Evolutionary conservation across 1,140 invertebrate genomes (phyloP).

Genomic region (Eurosta solidaginis): DNA sequence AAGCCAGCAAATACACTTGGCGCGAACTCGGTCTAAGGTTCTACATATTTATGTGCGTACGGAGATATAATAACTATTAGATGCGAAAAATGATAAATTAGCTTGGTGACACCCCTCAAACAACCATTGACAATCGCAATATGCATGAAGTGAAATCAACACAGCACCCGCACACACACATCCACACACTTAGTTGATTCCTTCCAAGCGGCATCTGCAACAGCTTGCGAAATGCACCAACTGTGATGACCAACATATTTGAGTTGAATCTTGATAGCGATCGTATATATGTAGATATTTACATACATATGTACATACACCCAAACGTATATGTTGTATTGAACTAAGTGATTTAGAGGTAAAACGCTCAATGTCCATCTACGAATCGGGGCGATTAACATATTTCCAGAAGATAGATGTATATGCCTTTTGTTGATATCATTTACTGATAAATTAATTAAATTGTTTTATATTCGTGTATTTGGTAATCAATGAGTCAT

Average conservation of each 20-base stretch:
- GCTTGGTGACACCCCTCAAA: slow-evolving; percentile 34
- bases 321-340: too few species aligned
- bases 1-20: slow-evolving; percentile 26
- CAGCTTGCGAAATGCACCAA: slow-evolving; percentile 13
- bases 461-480: neutral
- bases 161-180: neutral
- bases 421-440: neutral
- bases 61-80: neutral
- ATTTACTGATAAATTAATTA: slow-evolving; percentile 13
- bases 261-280: neutral
- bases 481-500: neutral
- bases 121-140: slow-evolving; percentile 29
- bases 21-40: neutral
- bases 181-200: neutral
- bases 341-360: neutral
- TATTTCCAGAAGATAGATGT: neutral
- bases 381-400: slow-evolving; percentile 2
- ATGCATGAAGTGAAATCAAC: neutral
- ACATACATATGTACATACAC: too few species aligned
- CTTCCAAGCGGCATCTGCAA: neutral
- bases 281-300: neutral
- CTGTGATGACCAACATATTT: slow-evolving; percentile 17
- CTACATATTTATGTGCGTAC: neutral
- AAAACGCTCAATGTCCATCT: neutral
- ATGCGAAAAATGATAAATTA: slow-evolving; percentile 36